A percentile compares a stretch with the other conserved stretches of the same genome.
Conservation (phyloP, 1,140 invertebrate species). For the Drosophila novamexicana region DNA sequence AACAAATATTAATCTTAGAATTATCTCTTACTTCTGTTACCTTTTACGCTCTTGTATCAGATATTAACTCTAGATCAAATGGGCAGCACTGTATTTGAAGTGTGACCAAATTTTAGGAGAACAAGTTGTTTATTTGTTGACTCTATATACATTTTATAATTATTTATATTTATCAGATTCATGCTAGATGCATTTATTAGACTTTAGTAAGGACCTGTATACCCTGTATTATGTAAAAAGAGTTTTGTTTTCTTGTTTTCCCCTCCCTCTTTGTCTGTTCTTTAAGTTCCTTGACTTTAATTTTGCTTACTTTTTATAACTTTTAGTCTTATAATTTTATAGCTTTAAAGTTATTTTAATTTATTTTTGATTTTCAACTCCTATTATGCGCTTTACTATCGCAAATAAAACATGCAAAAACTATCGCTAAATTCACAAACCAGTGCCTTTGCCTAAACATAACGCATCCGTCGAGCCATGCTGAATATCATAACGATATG, state of each 20-base stretch:
- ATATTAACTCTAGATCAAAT: not conserved
- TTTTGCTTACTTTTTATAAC: conserved; percentile 1
- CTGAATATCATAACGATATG: conserved; percentile 44
- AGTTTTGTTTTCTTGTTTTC: conserved; percentile 4
- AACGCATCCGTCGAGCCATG: conserved; percentile 46
- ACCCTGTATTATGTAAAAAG: not conserved
- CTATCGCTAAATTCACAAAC: conserved; percentile 36
- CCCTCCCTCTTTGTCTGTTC: not conserved
- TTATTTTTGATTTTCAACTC: conserved; percentile 46
- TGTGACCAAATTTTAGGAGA: not conserved
- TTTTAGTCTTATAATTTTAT: conserved; percentile 28
- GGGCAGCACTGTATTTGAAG: not conserved
- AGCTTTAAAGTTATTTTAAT: conserved; percentile 32
- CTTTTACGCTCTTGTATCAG: not conserved
- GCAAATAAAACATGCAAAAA: conserved; percentile 20
- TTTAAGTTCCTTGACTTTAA: not conserved
- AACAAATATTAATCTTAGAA: too few species aligned
- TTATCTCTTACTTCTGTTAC: not conserved
- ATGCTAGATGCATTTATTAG: too few species aligned
- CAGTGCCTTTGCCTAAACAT: conserved; percentile 69
- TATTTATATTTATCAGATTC: too few species aligned
- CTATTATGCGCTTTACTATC: conserved; percentile 18
- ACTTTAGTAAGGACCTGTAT: too few species aligned
- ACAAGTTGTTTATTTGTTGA: too few species aligned
- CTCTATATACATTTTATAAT: too few species aligned